phyloP scores from a whole-genome alignment of 2,888 invertebrate species.

The Pyrochroa serraticornis region DNA sequence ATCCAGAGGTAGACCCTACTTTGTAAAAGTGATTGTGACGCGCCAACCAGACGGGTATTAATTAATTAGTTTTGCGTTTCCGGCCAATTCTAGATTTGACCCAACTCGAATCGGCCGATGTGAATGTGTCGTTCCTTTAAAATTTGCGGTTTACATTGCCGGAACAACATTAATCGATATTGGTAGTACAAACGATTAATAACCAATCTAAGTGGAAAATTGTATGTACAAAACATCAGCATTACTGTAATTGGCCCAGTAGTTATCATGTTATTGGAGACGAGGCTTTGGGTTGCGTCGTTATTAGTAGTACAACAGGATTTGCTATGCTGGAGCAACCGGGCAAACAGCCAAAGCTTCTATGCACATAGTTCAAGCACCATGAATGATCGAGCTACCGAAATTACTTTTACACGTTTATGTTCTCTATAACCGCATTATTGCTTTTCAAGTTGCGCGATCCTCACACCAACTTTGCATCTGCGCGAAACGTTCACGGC shows the following conservation, averaged over 20 bases:
- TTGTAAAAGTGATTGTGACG: no score
- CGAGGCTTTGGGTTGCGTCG: slow-evolving; percentile 3
- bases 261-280: slow-evolving; percentile 7
- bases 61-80: no score
- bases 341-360: slow-evolving; percentile 5
- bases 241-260: slow-evolving; percentile 6
- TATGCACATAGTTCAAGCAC: no score
- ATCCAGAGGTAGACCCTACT: no score
- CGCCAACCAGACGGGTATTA: no score
- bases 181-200: neutral
- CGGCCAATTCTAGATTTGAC: no score
- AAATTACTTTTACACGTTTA: no score
- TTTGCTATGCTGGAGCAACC: neutral
- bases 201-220: neutral
- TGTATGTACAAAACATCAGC: neutral
- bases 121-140: neutral
- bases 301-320: slow-evolving; percentile 6
- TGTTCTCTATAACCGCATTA: no score
- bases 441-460: neutral
- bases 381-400: no score
- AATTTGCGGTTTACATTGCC: neutral
- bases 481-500: no score
- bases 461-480: neutral
- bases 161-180: neutral
- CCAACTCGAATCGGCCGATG: neutral